Conservation (phyloP, 2,113 vertebrate genomes). For the Perccottus glenii region DNA sequence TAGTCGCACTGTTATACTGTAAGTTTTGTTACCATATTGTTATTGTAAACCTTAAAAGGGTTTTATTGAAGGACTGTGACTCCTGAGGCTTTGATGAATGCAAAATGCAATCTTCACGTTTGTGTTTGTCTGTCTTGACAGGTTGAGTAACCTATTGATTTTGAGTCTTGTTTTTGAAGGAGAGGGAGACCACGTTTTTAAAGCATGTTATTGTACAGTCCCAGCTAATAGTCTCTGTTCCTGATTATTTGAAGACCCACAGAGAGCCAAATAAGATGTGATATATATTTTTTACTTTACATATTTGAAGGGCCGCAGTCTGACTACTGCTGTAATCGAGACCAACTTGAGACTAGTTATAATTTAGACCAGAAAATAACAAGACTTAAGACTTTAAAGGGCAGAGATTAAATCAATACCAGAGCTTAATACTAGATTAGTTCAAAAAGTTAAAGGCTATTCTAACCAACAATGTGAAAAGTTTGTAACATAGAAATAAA, state of each 20-base stretch:
- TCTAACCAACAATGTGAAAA: too few relatives aligned
- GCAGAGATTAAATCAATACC: too few relatives aligned
- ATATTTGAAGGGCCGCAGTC: too few relatives aligned
- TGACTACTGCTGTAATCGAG: too few relatives aligned
- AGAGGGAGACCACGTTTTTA: slow-evolving; percentile 19
- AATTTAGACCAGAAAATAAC: too few relatives aligned
- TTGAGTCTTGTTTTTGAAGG: slow-evolving; percentile 47
- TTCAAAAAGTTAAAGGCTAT: too few relatives aligned
- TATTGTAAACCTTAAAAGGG: neutral
- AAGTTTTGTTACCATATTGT: neutral
- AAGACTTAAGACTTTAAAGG: too few relatives aligned
- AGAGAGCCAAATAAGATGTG: too few relatives aligned
- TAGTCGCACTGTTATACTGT: neutral
- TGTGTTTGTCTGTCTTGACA: slow-evolving; percentile 13
- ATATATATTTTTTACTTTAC: too few relatives aligned
- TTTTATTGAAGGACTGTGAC: neutral
- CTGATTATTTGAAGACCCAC: neutral
- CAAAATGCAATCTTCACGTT: neutral
- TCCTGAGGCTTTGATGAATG: slow-evolving; percentile 1
- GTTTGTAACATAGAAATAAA: too few relatives aligned
- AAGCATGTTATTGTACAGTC: neutral
- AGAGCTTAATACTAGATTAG: too few relatives aligned
- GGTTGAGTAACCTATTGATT: slow-evolving; percentile 61
- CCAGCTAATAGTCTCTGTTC: neutral
- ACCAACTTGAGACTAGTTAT: too few relatives aligned